Base-by-base conservation (phyloP, 53 echinoderm and acorn worm species). In the Holothuria leucospilota region DNA sequence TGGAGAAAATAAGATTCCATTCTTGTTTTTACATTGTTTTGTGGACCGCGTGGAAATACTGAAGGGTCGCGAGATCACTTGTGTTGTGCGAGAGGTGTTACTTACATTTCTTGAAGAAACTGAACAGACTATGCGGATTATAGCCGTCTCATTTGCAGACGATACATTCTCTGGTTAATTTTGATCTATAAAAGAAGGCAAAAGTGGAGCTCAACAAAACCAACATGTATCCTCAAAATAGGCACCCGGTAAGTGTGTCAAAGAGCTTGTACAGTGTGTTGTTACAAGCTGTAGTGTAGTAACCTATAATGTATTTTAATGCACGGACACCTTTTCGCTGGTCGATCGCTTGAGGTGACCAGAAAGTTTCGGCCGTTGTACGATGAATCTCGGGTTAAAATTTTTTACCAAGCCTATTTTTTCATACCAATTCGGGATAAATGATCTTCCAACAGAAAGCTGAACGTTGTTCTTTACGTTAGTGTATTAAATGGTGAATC, bases 171-270 rank as follows among this genome's bases (percentile, higher is more conserved):
- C 51, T 75, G 26, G 75, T 42, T 75, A 75, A 75, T 75, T 75
- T 75, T 30, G 70, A 29, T 51, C 75, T 27, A 56, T 52, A 49
- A 41, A 75, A 80, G 30, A 34, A 34, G 61, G 80, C 80, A 59
- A 80, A 80, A 29, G 80, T 80, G 80, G 80, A 80, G 80, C 80
- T 80, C 80, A 80, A 80, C 80, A 80, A 80, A 80, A 18, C 80
- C 29, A 67, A 5, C 81, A 98, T 98, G 98, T 98, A 98, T 87
- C 93, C 92, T 24, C 98, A 91, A 89, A 95, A 92, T 74, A 89
- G 98, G 78, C 98, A 98, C 86, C 95, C 95, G 84, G 98, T 98
- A 93, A 98, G 98, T 97, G 42, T 70, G 78, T 42, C 51, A 77
- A 63, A 38, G 14, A 42, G 59, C 39, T 62, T 88, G 82, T 39